A percentile compares a stretch with the other conserved stretches of the same genome.
These are phyloP conservation scores for Dicentrarchus labrax DNA, from an alignment of 2,113 vertebrate genomes.

Conservation along the genomic window DNA sequence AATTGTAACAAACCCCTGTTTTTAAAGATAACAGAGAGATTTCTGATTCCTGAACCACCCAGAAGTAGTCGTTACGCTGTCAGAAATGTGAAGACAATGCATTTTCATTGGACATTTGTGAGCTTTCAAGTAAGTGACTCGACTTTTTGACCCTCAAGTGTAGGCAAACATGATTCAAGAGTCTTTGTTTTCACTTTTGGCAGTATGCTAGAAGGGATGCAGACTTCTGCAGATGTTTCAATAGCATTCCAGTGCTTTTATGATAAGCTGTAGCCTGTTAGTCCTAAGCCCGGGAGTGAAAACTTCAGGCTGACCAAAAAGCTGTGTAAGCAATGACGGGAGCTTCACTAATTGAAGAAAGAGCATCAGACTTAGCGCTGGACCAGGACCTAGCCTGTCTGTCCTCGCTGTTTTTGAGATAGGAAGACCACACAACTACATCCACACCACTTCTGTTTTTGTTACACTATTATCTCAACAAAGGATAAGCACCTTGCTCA, in stretches of 20 bases:
- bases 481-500: neutral
- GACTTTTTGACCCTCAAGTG: constrained; percentile 26
- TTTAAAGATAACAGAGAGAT: constrained; percentile 2
- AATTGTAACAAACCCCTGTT: constrained; percentile 11
- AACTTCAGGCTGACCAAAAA: constrained; percentile 59
- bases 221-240: constrained; percentile 58
- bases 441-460: constrained; percentile 40
- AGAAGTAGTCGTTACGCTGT: neutral
- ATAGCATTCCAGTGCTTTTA: constrained; percentile 74
- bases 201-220: constrained; percentile 19
- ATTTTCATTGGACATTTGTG: neutral
- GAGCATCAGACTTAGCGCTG: constrained; percentile 60
- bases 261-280: constrained; percentile 71
- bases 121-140: constrained; percentile 15
- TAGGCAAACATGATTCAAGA: constrained; percentile 18
- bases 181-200: constrained; percentile 38
- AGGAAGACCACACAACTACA: constrained; percentile 73
- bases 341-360: constrained; percentile 75
- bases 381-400: constrained; percentile 15
- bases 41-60: constrained; percentile 15
- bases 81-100: neutral
- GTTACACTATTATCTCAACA: constrained; percentile 1
- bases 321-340: constrained; percentile 72
- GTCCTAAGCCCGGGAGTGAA: constrained; percentile 63
- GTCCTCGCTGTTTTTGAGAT: constrained; percentile 30